phyloP scores from a whole-genome alignment of 2,113 vertebrate genomes.

The Osmerus eperlanus region DNA sequence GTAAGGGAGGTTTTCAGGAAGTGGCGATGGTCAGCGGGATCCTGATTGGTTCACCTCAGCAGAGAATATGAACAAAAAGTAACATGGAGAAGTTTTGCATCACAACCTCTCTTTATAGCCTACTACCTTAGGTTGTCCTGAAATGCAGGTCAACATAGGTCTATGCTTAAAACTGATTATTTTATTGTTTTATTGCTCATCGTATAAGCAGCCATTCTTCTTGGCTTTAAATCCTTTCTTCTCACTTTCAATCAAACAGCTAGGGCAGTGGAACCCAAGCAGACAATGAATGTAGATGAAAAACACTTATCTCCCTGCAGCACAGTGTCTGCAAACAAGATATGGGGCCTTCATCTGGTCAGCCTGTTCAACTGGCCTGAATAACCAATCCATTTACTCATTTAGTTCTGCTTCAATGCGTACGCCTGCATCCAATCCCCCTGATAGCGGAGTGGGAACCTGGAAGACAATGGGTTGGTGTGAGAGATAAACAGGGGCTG shows the following conservation, averaged over 20 bases:
- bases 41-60: no score
- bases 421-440: constrained; percentile 44
- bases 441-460: constrained; percentile 28
- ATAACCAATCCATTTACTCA: constrained; percentile 45
- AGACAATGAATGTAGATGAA: not conserved
- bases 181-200: no score
- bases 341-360: constrained; percentile 26
- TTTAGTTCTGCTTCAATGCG: constrained; percentile 48
- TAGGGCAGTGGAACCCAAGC: not conserved
- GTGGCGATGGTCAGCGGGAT: constrained; percentile 14
- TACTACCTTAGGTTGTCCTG: no score
- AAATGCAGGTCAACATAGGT: no score
- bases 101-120: no score
- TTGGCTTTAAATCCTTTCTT: not conserved
- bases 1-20: constrained; percentile 40
- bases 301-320: constrained; percentile 49
- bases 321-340: constrained; percentile 39
- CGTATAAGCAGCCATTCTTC: no score
- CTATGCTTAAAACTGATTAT: no score
- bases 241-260: not conserved
- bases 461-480: constrained; percentile 40
- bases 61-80: no score
- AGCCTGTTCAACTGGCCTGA: constrained; percentile 15
- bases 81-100: not conserved
- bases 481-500: not conserved